Base-by-base conservation (phyloP, 2,113 vertebrate genomes). In the Papio anubis region DNA sequence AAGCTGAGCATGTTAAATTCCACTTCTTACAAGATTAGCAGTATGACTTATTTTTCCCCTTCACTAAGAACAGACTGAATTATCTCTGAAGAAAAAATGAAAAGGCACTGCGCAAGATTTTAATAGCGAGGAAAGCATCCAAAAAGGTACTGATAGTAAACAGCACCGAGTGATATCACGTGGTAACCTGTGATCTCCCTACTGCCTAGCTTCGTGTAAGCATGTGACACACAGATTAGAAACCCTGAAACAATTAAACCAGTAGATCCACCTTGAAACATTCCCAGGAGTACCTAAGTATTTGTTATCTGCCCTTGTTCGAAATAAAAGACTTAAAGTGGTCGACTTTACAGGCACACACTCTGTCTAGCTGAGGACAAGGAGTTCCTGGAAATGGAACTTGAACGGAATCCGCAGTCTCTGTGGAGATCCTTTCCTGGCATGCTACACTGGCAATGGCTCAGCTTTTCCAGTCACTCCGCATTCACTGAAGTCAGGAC, bases 321-420 rank as follows among this genome's bases (percentile, higher is more conserved):
- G 81, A 90, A 96, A 81, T 40, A 61, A 92, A 76, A 78, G 55
- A 59, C 45, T 57, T 81, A 48, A 27, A 52, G 94, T 81, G 17
- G 55, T 27, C 40, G 50, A 76, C 82, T 81, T 78, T 66, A 59
- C 75, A 48, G 35, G 50, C 78, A 23, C 50, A 35, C 8, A 78
- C 89, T 73, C 85, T 16, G 30, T 17, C 86, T 57, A 90, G 79
- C 48, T 66, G 21, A 73, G 61, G 85, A 64, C 32, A 30, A 81
- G 40, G 48, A 87, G 92, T 92, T 97, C 81, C 90, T 96, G 94
- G 92, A 97, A 96, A 76, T 52, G 79, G 61, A 82, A 80, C 80
- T 66, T 81, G 92, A 83, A 57, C 21, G 9, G 73, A 95, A 92
- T 55, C 48, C 3, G 12, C 43, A 11, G 85, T 78, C 82, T 94